Evolutionary conservation across 2,888 invertebrate genomes (phyloP).

Genomic region (Cephus pygmeus): DNA sequence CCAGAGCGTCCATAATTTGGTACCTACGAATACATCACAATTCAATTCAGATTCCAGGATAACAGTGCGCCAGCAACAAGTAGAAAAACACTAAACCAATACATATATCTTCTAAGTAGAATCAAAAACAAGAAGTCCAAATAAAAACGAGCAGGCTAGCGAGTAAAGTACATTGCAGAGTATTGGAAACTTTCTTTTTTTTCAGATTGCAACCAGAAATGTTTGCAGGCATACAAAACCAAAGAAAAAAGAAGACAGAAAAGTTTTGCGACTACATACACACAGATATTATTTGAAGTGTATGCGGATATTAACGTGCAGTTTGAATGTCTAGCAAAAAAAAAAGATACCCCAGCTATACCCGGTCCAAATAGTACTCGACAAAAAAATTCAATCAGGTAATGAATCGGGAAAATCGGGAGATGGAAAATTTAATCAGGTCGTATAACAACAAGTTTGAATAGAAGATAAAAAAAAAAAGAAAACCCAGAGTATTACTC

Average conservation of each 20-base stretch:
- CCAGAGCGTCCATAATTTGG: slow-evolving; percentile 88
- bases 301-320: not conserved
- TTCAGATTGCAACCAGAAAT: not conserved
- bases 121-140: not conserved
- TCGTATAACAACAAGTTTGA: not conserved
- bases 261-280: not conserved
- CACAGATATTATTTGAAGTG: not conserved
- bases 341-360: not conserved
- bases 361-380: not conserved
- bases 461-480: not conserved
- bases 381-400: not conserved
- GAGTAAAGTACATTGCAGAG: not conserved
- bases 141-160: not conserved
- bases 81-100: not conserved
- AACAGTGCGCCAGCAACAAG: not conserved
- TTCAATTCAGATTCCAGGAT: not conserved
- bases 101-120: not conserved
- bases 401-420: not conserved
- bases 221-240: not conserved
- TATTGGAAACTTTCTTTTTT: not conserved
- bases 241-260: not conserved
- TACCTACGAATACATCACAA: slow-evolving; percentile 63
- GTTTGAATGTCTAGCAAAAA: not conserved
- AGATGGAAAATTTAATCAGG: not conserved
- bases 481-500: not conserved